Conservation (phyloP, 1,140 invertebrate genomes). For the Meloidogyne floridensis region DNA sequence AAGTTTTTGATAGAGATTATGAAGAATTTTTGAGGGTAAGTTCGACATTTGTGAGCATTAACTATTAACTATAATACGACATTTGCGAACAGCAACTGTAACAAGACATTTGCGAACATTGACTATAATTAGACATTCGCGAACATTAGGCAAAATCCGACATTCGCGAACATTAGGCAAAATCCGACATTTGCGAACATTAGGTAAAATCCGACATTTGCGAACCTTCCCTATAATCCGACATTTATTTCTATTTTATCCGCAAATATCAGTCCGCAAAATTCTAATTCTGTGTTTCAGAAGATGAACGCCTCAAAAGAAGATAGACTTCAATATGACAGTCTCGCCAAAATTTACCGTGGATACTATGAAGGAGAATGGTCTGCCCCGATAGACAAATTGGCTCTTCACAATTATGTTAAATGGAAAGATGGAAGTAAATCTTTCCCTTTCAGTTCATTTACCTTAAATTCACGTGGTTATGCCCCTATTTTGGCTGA, state of each 20-base stretch:
- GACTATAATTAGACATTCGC: no score
- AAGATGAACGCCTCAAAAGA: background rate
- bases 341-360: constrained; percentile 25
- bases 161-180: background rate
- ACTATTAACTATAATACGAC: no score
- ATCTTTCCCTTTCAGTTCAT: constrained; percentile 24
- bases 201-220: background rate
- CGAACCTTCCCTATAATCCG: no score
- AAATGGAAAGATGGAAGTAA: constrained; percentile 40
- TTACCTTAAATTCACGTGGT: constrained; percentile 28
- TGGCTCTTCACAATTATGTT: constrained; percentile 33
- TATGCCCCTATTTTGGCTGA: constrained; percentile 31
- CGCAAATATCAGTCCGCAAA: no score
- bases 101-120: background rate
- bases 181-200: background rate
- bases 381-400: constrained; percentile 28
- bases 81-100: background rate
- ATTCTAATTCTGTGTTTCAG: constrained; percentile 21
- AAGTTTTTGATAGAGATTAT: constrained; percentile 30
- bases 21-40: constrained; percentile 26
- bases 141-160: no score
- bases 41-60: background rate
- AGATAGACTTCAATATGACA: constrained; percentile 5
- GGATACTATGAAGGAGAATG: constrained; percentile 37
- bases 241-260: no score